A percentile compares a stretch with the other conserved stretches of the same genome.
These are phyloP conservation scores for Propsilocerus akamusi DNA, from an alignment of 1,140 invertebrate genomes.

Conservation along the genomic window DNA sequence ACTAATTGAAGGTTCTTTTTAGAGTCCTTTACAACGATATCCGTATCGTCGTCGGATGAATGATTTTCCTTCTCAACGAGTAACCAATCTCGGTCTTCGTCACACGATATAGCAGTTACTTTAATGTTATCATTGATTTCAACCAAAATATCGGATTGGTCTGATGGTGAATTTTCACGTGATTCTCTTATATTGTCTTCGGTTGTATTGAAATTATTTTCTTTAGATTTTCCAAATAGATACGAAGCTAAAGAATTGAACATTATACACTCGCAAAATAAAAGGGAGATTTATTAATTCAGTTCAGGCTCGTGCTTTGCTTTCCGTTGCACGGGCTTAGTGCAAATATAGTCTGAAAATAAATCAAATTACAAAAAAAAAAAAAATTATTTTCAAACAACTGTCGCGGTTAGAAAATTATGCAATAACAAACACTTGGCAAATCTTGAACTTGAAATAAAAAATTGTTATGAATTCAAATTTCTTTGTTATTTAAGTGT, in stretches of 20 bases:
- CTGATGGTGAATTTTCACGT: background rate
- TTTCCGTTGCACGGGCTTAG: too few species aligned
- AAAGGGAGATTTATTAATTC: too few species aligned
- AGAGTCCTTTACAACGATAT: background rate
- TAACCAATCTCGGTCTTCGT: background rate
- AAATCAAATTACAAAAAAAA: background rate
- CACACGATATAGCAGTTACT: background rate
- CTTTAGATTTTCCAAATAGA: conserved; percentile 1
- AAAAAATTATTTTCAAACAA: background rate
- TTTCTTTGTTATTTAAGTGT: too few species aligned
- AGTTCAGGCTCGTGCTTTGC: too few species aligned
- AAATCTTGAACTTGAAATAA: background rate
- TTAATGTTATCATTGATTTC: background rate
- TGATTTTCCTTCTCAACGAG: background rate
- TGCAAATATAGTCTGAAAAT: too few species aligned
- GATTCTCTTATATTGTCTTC: background rate
- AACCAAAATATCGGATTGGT: background rate
- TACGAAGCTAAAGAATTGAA: background rate
- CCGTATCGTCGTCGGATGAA: background rate
- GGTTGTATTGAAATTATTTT: background rate
- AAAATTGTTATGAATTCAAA: too few species aligned
- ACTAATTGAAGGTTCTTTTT: background rate
- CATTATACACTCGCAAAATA: conserved; percentile 1
- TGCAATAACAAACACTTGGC: background rate
- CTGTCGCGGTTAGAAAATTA: background rate